Percentiles rank a stretch among this genome's conserved stretches.
Evolutionary conservation across 2,113 vertebrate genomes (phyloP).

Genomic region (Argyrosomus japonicus): DNA sequence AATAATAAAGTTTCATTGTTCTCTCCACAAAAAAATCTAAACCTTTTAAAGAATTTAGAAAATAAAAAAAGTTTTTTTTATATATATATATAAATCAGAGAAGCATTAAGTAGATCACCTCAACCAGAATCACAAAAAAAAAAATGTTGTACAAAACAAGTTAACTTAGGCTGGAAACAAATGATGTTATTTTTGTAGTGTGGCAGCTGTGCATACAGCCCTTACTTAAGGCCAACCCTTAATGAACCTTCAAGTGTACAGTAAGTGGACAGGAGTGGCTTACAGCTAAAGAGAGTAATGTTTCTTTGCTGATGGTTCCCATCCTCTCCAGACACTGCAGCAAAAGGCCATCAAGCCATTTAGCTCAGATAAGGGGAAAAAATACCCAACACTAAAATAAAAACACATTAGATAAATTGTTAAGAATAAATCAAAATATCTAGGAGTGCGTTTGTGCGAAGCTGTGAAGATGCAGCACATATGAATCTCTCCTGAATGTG

Average conservation of each 20-base stretch:
- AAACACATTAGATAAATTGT: slow-evolving; percentile 85
- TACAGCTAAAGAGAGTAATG: slow-evolving; percentile 66
- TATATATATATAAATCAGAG: not conserved
- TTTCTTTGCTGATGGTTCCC: slow-evolving; percentile 60
- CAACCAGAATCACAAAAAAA: not conserved
- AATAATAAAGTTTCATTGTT: not conserved
- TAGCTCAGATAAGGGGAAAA: slow-evolving; percentile 68
- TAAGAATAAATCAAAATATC: slow-evolving; percentile 75
- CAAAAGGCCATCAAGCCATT: slow-evolving; percentile 80
- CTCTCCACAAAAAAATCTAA: not conserved
- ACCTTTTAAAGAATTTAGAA: not conserved
- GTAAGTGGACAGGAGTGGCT: slow-evolving; percentile 74
- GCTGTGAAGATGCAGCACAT: not conserved
- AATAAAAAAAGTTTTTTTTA: not conserved
- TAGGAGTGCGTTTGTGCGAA: slow-evolving; percentile 50
- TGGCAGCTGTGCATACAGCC: slow-evolving; percentile 67
- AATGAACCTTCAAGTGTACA: slow-evolving; percentile 75
- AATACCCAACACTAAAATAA: slow-evolving; percentile 82
- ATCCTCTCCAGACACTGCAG: slow-evolving; percentile 57
- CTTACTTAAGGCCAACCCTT: slow-evolving; percentile 58
- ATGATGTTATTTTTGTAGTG: slow-evolving; percentile 47
- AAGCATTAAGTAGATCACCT: not conserved
- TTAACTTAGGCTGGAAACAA: slow-evolving; percentile 27
- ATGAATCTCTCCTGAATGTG: slow-evolving; percentile 3
- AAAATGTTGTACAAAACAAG: not conserved